phyloP scores from a whole-genome alignment of 1,140 invertebrate genomes.

The Leptinotarsa texana region DNA sequence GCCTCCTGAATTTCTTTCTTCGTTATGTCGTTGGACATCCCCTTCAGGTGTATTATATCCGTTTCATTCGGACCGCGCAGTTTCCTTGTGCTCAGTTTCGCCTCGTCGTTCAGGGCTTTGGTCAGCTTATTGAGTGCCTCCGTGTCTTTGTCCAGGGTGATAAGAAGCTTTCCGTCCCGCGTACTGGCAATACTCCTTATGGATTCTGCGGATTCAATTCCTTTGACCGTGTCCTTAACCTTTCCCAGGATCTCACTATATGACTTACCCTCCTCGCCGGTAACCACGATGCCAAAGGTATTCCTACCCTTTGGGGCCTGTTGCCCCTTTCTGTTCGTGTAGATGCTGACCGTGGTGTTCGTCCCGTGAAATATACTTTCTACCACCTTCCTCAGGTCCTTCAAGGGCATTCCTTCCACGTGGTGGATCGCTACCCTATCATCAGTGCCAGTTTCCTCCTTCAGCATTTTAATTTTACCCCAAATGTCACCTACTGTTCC shows the following conservation, averaged over 20 bases:
- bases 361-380: neutral
- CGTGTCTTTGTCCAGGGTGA: neutral
- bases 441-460: neutral
- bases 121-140: neutral
- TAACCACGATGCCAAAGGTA: too few species aligned
- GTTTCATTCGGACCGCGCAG: neutral
- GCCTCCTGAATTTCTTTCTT: neutral
- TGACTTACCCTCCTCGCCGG: too few species aligned
- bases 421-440: neutral
- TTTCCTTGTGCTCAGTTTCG: neutral
- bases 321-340: too few species aligned
- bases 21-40: neutral
- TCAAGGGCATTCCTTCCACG: neutral
- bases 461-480: neutral
- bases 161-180: neutral
- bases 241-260: neutral
- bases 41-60: neutral
- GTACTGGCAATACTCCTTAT: neutral
- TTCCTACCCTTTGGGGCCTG: too few species aligned
- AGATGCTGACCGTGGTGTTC: neutral
- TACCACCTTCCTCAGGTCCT: neutral
- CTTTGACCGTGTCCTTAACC: neutral
- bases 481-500: neutral
- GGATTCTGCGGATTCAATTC: neutral
- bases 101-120: neutral